Conservation (phyloP, 2,113 vertebrate species). For the Odontophorus gujanensis region DNA sequence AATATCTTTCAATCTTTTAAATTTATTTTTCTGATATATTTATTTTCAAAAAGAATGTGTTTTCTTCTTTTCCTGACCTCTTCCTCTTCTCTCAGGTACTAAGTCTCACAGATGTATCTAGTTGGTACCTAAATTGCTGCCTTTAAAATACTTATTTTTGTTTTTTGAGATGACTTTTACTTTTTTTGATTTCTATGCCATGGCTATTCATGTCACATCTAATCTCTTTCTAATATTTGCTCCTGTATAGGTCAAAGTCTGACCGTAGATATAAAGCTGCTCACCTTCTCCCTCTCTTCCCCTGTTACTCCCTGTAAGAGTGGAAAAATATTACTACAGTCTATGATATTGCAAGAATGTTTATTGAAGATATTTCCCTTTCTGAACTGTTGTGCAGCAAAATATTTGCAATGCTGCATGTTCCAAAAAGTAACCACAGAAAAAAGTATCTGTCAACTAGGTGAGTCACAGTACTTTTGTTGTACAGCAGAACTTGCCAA, state of each 20-base stretch:
- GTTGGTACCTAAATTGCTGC: not conserved
- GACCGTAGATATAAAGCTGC: not conserved
- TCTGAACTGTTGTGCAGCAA: not conserved
- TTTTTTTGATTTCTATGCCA: not conserved
- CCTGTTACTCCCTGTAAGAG: not conserved
- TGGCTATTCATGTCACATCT: not conserved
- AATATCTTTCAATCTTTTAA: not conserved
- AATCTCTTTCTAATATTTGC: not conserved
- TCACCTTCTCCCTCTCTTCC: not conserved
- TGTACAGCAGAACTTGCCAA: not conserved
- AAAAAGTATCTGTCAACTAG: not conserved
- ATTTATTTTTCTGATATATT: not conserved
- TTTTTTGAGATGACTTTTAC: not conserved
- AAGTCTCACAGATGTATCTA: not conserved
- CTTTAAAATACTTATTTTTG: not conserved
- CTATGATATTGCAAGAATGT: not conserved
- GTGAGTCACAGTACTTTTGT: not conserved
- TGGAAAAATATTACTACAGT: not conserved
- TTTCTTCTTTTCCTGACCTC: not conserved
- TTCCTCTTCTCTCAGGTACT: not conserved
- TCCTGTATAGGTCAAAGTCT: not conserved
- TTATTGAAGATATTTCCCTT: not conserved
- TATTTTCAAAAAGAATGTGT: not conserved
- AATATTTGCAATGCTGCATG: not conserved
- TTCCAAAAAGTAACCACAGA: not conserved